Percentiles rank a stretch among this genome's conserved stretches.
Evolutionary conservation across 2,888 invertebrate species (phyloP).

Genomic region (Dasysyrphus tricinctus): DNA sequence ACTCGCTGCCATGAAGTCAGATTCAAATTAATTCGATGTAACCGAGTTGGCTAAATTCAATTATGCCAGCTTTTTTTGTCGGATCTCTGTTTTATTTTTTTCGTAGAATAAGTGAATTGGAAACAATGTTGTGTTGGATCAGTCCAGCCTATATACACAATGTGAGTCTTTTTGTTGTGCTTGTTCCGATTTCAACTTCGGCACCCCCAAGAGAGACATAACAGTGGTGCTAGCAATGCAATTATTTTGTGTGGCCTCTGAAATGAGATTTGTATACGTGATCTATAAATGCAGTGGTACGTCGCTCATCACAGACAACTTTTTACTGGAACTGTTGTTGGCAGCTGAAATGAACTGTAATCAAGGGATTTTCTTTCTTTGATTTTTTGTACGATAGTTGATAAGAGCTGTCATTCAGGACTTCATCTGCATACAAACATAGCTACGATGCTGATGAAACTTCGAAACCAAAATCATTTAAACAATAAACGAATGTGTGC

Average conservation of each 20-base stretch:
- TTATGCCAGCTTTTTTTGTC: constrained; percentile 57
- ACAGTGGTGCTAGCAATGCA: constrained; percentile 46
- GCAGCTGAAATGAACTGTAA: constrained; percentile 45
- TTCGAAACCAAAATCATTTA: too few species aligned
- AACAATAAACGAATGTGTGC: too few species aligned
- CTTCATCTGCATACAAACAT: background rate
- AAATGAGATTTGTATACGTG: constrained; percentile 69
- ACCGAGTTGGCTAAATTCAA: constrained; percentile 73
- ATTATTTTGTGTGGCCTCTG: constrained; percentile 64
- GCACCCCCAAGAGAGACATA: constrained; percentile 25
- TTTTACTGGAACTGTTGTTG: constrained; percentile 41
- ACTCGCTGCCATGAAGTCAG: constrained; percentile 48
- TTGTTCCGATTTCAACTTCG: constrained; percentile 16
- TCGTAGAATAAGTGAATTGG: constrained; percentile 15
- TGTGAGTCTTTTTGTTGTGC: constrained; percentile 15
- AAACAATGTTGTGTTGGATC: constrained; percentile 31
- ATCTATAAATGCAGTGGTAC: constrained; percentile 53
- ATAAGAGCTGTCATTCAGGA: constrained; percentile 13
- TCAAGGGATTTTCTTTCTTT: background rate
- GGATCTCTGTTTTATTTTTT: constrained; percentile 9
- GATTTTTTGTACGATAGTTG: background rate
- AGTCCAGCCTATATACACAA: constrained; percentile 34
- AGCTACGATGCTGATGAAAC: background rate
- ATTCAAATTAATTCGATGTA: constrained; percentile 73
- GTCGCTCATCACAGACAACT: constrained; percentile 50